Percentiles rank a stretch among this genome's conserved stretches.
These are phyloP conservation scores for Magallana nippona DNA, from an alignment of 2,888 invertebrate genomes.

Conservation along the genomic window DNA sequence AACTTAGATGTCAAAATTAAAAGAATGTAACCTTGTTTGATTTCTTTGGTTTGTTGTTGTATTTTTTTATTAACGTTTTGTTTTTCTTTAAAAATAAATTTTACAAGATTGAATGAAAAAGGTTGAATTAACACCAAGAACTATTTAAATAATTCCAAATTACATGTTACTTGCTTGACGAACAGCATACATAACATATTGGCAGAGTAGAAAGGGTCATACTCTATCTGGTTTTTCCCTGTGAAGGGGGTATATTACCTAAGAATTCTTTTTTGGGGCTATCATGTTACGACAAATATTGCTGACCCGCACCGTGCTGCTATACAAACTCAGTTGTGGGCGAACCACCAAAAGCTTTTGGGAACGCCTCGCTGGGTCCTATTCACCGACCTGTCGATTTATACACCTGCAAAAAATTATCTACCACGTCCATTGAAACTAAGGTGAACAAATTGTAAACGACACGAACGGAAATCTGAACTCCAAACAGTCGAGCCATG, in stretches of 20 bases:
- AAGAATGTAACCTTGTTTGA: no score
- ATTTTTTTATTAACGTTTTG: no score
- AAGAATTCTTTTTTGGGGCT: neutral
- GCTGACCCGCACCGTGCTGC: conserved; percentile 30
- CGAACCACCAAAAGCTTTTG: conserved; percentile 18
- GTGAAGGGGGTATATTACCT: conserved; percentile 24
- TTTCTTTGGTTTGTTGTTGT: no score
- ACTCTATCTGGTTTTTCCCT: neutral
- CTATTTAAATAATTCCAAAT: no score
- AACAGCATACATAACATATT: no score
- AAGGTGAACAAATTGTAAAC: conserved; percentile 50
- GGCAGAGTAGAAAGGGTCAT: conserved; percentile 2
- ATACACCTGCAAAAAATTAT: conserved; percentile 50
- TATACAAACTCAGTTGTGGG: conserved; percentile 25
- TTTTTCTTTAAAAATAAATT: no score
- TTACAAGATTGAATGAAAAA: no score
- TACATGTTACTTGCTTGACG: no score
- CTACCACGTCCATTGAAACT: conserved; percentile 43
- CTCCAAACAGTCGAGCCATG: neutral
- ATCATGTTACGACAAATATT: conserved; percentile 29
- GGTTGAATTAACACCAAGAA: no score
- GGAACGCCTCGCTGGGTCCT: conserved; percentile 41
- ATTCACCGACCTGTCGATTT: conserved; percentile 46
- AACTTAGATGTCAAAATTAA: no score
- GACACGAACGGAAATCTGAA: conserved; percentile 46